Evolutionary conservation across 2,113 vertebrate genomes (phyloP).

Genomic region (Phoxinus phoxinus): DNA sequence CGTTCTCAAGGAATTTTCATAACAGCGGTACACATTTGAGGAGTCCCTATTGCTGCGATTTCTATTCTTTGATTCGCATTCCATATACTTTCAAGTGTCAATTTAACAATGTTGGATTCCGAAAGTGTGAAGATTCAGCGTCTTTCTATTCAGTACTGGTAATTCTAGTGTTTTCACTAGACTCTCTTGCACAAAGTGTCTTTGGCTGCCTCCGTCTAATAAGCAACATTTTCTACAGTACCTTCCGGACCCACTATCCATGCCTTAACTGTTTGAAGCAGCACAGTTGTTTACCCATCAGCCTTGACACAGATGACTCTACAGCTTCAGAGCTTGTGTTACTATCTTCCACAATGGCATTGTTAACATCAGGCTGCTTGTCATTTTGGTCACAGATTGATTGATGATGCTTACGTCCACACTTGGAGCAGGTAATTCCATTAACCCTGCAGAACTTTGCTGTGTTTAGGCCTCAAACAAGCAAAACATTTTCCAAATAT

Average conservation of each 20-base stretch:
- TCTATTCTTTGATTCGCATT: background rate
- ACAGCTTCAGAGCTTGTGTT: background rate
- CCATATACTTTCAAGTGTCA: background rate
- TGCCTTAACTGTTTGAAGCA: background rate
- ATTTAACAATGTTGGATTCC: background rate
- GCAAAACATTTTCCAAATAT: background rate
- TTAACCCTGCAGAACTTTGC: background rate
- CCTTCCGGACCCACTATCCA: background rate
- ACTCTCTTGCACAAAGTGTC: background rate
- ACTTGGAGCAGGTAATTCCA: background rate
- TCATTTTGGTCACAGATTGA: background rate
- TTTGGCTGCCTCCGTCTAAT: background rate
- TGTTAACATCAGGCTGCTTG: background rate
- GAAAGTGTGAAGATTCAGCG: background rate
- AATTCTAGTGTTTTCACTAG: background rate
- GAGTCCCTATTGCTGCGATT: background rate
- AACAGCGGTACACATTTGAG: background rate
- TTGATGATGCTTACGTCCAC: background rate
- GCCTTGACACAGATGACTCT: background rate
- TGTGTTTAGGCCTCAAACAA: background rate
- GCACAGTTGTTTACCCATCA: background rate
- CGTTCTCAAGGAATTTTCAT: conserved; percentile 1
- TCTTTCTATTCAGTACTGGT: background rate
- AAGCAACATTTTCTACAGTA: background rate
- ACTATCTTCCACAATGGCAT: background rate